Base-by-base conservation (phyloP, 2,113 vertebrate species). In the Clinocottus analis region DNA sequence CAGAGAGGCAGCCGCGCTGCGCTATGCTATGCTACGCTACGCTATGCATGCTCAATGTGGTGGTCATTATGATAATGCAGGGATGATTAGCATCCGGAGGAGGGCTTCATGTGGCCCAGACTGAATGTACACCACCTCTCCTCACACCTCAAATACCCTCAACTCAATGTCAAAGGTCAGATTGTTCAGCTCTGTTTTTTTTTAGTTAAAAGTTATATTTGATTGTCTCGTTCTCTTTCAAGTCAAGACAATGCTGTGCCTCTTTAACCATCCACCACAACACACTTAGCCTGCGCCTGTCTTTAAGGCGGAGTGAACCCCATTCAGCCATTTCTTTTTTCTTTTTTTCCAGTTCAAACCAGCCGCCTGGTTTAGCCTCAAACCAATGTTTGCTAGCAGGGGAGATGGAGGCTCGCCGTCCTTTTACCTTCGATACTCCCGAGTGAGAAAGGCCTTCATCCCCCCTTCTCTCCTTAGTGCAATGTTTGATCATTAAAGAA, bases 81-180 rank as follows among this genome's bases (percentile, higher is more conserved):
- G 79, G 81, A 70, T 79, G 60, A 71, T 74, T 60, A 49, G 65
- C 5, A 29, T 83, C 84, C 77, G 63, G 80, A 83, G 47, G 71
- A 73, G 73, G 64, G 79, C 66, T 75, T 75, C 21, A 14, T 63
- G 63, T 21, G 69, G 58, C 82, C 75, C 79, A 56, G 65, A 89
- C 75, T 89, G 89, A 92, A 92, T 92, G 91, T 93, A 92, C 77
- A 81, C 86, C 83, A 89, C 35, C 31, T 81, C 60, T 66, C 72
- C 85, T 85, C 75, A 75, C 53, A 68, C 17, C 17, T 2, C 5
- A 70, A 68, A 62, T 21, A 41, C 62, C 67, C 62, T 76, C 69
- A 23, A 63, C 82, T 77, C 61, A 59, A 31, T 45, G 63, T 61
- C 10, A 35, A 60, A 76, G 37, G 65, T 82, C 75, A 56, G 72